Base-by-base conservation (phyloP, 2,888 invertebrate genomes). In the Andricus curvator region DNA sequence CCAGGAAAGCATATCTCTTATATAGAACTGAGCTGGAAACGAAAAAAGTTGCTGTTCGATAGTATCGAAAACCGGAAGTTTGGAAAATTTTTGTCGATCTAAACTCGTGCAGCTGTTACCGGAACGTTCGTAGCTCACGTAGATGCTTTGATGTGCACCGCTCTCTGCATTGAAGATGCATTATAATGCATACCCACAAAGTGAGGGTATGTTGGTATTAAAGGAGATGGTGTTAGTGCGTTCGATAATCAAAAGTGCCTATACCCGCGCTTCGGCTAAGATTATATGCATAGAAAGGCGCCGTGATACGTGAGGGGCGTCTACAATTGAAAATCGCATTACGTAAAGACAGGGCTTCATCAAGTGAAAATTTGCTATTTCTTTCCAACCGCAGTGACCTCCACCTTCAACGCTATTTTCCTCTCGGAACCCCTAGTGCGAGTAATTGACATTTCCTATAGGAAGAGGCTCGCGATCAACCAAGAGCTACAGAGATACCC, bases 61-160 rank as follows among this genome's bases (percentile, higher is more conserved):
- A 33, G 11, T 15, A 74, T 56, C 29, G 29, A 56, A n/a, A 74
- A 74, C n/a, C 29, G 11, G 29, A 68, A 70, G 29, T 20, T 70
- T 51, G 33, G 2, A 37, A 56, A 33, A 74, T n/a, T 51, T 56
- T 6, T 56, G 56, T 20, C 17, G 74, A 51, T 51, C 20, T 33
- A 33, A 56, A 74, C 33, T 74, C 74, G 74, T 51, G 74, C 74
- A 74, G 48, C 48, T 29, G 51, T 70, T 33, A 44, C 70, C 48
- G 29, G 70, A 70, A 70, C 17, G 29, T 51, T 48, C 70, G 11
- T 56, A 74, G 33, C 44, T 87, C 88, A 88, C 88, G 91, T 91
- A 89, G 85, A 83, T 65, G 78, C 91, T 91, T 91, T 91, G 91
- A 91, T 90, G 89, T 89, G 82, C 85, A 89, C 91, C 91, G 91